Evolutionary conservation across 2,888 invertebrate species (phyloP), one percentile per base, ranked within the genome.

Genomic region (Catonia carolina): DNA sequence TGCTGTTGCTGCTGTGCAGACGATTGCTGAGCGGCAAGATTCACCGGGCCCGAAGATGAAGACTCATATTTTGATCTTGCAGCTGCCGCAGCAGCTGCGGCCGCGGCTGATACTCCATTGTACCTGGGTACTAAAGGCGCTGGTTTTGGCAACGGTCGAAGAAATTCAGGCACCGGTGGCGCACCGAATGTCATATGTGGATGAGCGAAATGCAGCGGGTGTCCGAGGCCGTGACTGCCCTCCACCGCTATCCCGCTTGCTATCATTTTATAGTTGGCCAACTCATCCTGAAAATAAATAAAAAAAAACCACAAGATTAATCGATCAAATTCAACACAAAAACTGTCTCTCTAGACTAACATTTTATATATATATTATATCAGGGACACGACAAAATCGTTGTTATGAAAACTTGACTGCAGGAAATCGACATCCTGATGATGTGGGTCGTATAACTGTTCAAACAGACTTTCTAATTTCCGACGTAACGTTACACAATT

Each of bases 161-260:
- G 77, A 75, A 83, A 84, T 74, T 83, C 82, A 31, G 78, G 75
- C 67, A 77, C 75, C 74, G 77, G 75, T 66, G 73, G 55, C 33
- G 55, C 52, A 27, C 55, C 35, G 48, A 51, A 39, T 37, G 59
- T 55, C 58, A 31, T 53, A 49, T 62, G 63, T 6, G 59, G 55
- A 27, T 55, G 59, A n/a, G 53, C 20, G 47, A 57, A 53, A 41
- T 50, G 54, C 6, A 54, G 53, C 14, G 56, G 20, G 22, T 39
- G 50, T 20, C 54, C 55, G 31, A 68, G 70, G 60, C 64, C 62
- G 56, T 75, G 77, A 70, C 75, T 75, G 75, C 81, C 81, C 78
- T 82, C 83, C 77, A 82, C 78, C 73, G 80, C 81, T 70, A 77
- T 76, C 70, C 77, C 76, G 72, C 81, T 81, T 71, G 82, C 81